These are phyloP conservation scores for Dendrolimus punctatus DNA, from an alignment of 1,140 invertebrate species.

Conservation along the genomic window DNA sequence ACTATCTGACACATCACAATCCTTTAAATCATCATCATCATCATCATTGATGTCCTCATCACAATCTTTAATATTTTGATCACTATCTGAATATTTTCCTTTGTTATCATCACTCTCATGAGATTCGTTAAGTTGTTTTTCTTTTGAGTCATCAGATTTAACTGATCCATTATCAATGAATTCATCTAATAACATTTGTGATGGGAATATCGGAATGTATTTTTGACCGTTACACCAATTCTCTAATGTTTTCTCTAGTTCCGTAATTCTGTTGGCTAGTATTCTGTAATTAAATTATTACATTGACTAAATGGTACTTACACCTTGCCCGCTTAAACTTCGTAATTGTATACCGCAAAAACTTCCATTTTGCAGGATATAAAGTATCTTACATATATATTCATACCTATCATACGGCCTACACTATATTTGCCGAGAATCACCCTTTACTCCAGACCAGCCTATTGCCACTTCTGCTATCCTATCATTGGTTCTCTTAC, in stretches of 20 bases:
- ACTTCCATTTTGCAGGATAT: too few species aligned
- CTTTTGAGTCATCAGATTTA: constrained; percentile 54
- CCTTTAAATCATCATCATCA: background rate
- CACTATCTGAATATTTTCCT: constrained; percentile 37
- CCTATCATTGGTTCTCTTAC: too few species aligned
- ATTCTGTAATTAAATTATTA: constrained; percentile 41
- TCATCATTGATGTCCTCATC: constrained; percentile 13
- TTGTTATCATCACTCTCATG: constrained; percentile 21
- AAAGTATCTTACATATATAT: too few species aligned
- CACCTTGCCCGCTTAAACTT: too few species aligned
- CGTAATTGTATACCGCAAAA: too few species aligned
- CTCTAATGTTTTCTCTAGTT: constrained; percentile 64
- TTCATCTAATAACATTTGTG: constrained; percentile 65
- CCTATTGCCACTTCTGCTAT: too few species aligned
- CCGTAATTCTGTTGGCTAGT: constrained; percentile 61
- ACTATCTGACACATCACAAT: constrained; percentile 12
- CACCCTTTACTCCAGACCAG: too few species aligned
- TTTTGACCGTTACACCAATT: constrained; percentile 63
- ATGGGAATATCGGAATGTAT: constrained; percentile 62
- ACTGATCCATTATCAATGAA: constrained; percentile 43
- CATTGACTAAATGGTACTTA: too few species aligned
- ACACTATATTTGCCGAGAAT: too few species aligned
- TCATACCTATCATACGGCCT: too few species aligned
- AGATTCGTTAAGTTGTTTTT: constrained; percentile 22
- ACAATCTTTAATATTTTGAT: constrained; percentile 25